Conservation (phyloP, 2,113 vertebrate species). For the Callocephalon fimbriatum region DNA sequence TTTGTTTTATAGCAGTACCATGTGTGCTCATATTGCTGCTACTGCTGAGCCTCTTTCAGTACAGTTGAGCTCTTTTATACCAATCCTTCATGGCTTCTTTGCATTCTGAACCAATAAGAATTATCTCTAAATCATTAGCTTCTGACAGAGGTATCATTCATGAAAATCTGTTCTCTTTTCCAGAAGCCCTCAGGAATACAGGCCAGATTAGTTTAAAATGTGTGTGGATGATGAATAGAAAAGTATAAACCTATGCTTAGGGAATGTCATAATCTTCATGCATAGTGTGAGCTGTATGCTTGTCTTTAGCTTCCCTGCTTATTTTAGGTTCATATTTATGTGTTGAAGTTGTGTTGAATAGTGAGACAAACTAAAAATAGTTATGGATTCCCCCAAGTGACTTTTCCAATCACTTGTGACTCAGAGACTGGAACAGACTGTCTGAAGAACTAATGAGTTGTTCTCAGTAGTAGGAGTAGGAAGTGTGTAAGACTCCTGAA, state of each 20-base stretch:
- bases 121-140: neutral
- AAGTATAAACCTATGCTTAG: neutral
- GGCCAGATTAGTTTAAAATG: constrained; percentile 18
- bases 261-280: neutral
- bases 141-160: constrained; percentile 31
- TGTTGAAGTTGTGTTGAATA: neutral
- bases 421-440: constrained; percentile 15
- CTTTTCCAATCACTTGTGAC: neutral
- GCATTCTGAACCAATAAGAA: constrained; percentile 6
- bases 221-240: neutral
- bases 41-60: constrained; percentile 38
- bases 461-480: neutral
- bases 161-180: constrained; percentile 1
- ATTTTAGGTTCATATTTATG: neutral
- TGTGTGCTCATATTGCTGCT: constrained; percentile 53
- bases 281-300: neutral
- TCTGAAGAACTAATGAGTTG: neutral
- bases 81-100: constrained; percentile 8
- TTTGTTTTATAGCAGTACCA: constrained; percentile 70
- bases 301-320: neutral
- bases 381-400: neutral
- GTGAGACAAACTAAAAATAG: constrained; percentile 1
- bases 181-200: neutral
- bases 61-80: constrained; percentile 39
- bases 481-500: neutral